phyloP scores from a whole-genome alignment of 2,888 invertebrate genomes.

The Mesoligia furuncula region DNA sequence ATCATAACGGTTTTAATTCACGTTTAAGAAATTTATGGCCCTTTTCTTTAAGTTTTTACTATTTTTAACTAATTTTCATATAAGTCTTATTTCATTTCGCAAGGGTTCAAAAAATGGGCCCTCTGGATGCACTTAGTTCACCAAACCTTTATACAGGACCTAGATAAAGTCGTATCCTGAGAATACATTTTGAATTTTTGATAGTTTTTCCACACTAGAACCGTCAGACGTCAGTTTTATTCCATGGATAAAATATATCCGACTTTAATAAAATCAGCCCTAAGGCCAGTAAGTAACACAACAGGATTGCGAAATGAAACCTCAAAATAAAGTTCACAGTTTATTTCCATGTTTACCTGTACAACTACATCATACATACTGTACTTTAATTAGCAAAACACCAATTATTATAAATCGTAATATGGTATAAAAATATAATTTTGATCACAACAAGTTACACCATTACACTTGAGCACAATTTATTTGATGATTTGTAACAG shows the following conservation, averaged over 20 bases:
- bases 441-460: slow-evolving; percentile 58
- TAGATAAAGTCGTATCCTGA: not conserved
- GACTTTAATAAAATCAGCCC: not conserved
- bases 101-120: no score
- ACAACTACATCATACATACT: slow-evolving; percentile 67
- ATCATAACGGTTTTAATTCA: no score
- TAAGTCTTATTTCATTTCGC: no score
- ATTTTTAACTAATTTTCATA: no score
- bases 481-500: slow-evolving; percentile 60
- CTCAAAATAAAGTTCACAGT: slow-evolving; percentile 44
- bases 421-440: slow-evolving; percentile 75
- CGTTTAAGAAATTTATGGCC: no score
- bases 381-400: slow-evolving; percentile 70
- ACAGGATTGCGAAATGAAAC: slow-evolving; percentile 9
- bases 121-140: no score
- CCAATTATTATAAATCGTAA: slow-evolving; percentile 63
- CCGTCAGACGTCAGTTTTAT: not conserved
- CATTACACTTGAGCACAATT: slow-evolving; percentile 72
- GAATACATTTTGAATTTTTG: not conserved
- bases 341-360: slow-evolving; percentile 70
- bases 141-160: no score
- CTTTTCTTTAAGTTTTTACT: no score
- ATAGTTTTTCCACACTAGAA: not conserved
- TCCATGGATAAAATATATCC: not conserved
- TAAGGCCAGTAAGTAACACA: not conserved